Percentiles rank a stretch among this genome's conserved stretches.
phyloP scores from a whole-genome alignment of 2,888 invertebrate species.

The Amiota communis region DNA sequence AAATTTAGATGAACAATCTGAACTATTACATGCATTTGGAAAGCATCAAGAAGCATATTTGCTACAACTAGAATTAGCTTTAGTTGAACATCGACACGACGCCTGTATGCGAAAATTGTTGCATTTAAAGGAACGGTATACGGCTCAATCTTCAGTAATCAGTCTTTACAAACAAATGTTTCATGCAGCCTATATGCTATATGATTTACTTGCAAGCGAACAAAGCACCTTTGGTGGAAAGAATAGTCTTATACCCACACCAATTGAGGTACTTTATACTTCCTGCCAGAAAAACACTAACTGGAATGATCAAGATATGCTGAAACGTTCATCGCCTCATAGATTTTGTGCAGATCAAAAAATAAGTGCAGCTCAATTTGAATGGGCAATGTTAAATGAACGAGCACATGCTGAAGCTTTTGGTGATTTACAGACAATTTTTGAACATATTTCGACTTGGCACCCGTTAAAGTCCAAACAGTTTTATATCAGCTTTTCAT shows the following conservation, averaged over 20 bases:
- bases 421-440: conserved; percentile 68
- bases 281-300: conserved; percentile 67
- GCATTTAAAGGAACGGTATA: conserved; percentile 57
- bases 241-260: conserved; percentile 56
- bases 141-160: conserved; percentile 49
- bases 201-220: conserved; percentile 60
- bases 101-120: conserved; percentile 65
- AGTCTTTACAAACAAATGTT: conserved; percentile 67
- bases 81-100: conserved; percentile 61
- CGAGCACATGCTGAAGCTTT: conserved; percentile 70
- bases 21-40: conserved; percentile 82
- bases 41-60: conserved; percentile 79
- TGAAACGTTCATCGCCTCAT: conserved; percentile 62
- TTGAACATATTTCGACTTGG: conserved; percentile 69
- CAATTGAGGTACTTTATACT: conserved; percentile 68
- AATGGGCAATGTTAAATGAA: conserved; percentile 80
- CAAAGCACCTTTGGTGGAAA: conserved; percentile 41
- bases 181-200: conserved; percentile 60
- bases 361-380: conserved; percentile 78
- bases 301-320: conserved; percentile 68
- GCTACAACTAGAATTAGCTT: conserved; percentile 71
- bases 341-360: conserved; percentile 70
- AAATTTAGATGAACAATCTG: conserved; percentile 76
- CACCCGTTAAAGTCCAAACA: conserved; percentile 70
- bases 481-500: conserved; percentile 71